Evolutionary conservation across 2,888 invertebrate genomes (phyloP).

Genomic region (Drosophila mayaguana): DNA sequence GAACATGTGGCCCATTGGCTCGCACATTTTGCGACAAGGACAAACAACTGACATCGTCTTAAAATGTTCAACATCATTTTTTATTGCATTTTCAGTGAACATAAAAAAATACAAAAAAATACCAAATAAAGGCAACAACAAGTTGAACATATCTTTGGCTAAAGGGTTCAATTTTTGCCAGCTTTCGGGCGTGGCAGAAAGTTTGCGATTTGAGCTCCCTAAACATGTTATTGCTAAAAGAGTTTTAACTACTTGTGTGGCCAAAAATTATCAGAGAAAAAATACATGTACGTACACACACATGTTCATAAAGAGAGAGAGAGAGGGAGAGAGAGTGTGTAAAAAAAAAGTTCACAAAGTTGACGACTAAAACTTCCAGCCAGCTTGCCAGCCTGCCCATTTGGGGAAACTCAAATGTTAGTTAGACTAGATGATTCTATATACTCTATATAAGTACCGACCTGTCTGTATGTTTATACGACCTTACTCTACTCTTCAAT

Average conservation of each 20-base stretch:
- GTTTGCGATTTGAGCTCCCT: conserved; percentile 54
- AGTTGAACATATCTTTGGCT: conserved; percentile 42
- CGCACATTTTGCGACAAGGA: conserved; percentile 57
- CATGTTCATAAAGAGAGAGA: neutral
- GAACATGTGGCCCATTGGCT: conserved; percentile 57
- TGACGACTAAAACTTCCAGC: conserved; percentile 27
- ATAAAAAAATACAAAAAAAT: conserved; percentile 5
- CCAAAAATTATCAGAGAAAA: conserved; percentile 51
- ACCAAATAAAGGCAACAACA: conserved; percentile 5
- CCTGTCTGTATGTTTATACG: neutral
- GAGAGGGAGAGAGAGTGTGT: neutral
- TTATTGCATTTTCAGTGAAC: conserved; percentile 61
- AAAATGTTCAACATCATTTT: conserved; percentile 69
- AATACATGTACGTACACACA: neutral
- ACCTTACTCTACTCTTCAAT: neutral
- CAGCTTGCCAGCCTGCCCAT: neutral
- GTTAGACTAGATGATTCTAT: conserved; percentile 29
- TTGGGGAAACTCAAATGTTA: conserved; percentile 34
- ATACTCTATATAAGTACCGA: neutral
- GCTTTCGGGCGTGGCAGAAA: conserved; percentile 33
- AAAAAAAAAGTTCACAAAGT: conserved; percentile 38
- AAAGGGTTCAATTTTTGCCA: conserved; percentile 42
- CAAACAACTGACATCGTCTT: conserved; percentile 67
- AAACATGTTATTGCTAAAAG: conserved; percentile 63
- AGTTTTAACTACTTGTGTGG: conserved; percentile 65